Evolutionary conservation across 2,797 vertebrate genomes (phyloP).

Genomic region (Galagoides demidoff): DNA sequence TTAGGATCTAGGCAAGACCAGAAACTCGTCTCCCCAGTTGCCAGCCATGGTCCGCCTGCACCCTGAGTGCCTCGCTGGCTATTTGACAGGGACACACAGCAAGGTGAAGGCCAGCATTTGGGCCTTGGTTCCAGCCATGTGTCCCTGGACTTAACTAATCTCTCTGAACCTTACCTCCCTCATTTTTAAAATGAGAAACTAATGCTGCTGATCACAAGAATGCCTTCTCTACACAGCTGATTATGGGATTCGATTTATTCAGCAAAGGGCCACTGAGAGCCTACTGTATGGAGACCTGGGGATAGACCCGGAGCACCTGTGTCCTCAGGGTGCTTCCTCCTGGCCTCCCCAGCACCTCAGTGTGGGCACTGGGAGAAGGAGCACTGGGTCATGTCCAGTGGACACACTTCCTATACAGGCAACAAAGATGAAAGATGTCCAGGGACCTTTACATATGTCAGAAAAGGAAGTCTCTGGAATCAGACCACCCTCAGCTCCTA

Average conservation of each 20-base stretch:
- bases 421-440: neutral
- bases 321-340: neutral
- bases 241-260: too few species aligned
- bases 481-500: neutral
- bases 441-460: rapidly evolving
- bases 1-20: neutral
- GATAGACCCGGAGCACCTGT: neutral
- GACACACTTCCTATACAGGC: rapidly evolving
- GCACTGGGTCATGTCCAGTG: rapidly evolving
- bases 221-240: neutral
- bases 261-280: neutral
- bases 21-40: neutral
- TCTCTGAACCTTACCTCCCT: neutral
- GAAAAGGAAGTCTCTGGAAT: neutral
- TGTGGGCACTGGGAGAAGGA: neutral
- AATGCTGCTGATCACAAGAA: neutral
- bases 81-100: too few species aligned
- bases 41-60: neutral
- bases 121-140: rapidly evolving
- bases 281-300: neutral
- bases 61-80: neutral
- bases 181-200: neutral
- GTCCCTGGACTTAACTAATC: neutral
- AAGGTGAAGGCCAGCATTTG: neutral
- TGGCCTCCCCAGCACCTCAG: rapidly evolving